These are phyloP conservation scores for Protophormia terraenovae DNA, from an alignment of 2,888 invertebrate species.

Conservation along the genomic window DNA sequence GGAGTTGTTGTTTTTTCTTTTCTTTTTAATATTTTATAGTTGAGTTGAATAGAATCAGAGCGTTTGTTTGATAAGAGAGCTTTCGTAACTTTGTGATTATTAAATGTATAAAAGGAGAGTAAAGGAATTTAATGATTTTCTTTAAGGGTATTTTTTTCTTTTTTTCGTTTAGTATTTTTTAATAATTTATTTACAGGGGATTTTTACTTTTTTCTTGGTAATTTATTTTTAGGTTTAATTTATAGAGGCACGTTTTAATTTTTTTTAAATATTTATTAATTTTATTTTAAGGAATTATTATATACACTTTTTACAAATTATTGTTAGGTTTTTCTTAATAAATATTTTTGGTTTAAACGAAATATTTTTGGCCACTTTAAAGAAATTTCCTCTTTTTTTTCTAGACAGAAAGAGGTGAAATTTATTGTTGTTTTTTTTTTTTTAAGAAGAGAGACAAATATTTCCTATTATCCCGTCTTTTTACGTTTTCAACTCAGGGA, in stretches of 20 bases:
- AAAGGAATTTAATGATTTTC: slow-evolving; percentile 4
- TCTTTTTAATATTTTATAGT: too few relatives aligned
- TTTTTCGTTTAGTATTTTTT: background rate
- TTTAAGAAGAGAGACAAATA: background rate
- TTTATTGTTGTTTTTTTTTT: background rate
- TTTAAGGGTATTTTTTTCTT: background rate
- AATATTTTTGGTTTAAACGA: background rate
- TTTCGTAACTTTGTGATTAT: background rate
- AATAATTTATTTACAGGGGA: background rate
- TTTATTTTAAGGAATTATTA: slow-evolving; percentile 19
- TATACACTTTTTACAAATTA: slow-evolving; percentile 64
- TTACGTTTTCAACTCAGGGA: background rate
- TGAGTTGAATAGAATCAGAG: background rate
- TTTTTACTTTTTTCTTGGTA: background rate
- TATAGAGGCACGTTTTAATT: slow-evolving; percentile 60
- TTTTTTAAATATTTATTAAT: slow-evolving; percentile 27
- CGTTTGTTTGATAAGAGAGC: background rate
- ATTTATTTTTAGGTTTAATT: slow-evolving; percentile 30
- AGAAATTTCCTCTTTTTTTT: background rate
- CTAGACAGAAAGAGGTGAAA: background rate
- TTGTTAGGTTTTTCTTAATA: background rate
- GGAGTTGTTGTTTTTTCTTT: background rate
- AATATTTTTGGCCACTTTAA: slow-evolving; percentile 31
- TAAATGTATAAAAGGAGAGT: background rate
- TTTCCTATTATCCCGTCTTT: background rate